Percentiles rank a stretch among this genome's conserved stretches.
phyloP scores from a whole-genome alignment of 2,797 vertebrate genomes.

The Typhlichthys eigenmanni region DNA sequence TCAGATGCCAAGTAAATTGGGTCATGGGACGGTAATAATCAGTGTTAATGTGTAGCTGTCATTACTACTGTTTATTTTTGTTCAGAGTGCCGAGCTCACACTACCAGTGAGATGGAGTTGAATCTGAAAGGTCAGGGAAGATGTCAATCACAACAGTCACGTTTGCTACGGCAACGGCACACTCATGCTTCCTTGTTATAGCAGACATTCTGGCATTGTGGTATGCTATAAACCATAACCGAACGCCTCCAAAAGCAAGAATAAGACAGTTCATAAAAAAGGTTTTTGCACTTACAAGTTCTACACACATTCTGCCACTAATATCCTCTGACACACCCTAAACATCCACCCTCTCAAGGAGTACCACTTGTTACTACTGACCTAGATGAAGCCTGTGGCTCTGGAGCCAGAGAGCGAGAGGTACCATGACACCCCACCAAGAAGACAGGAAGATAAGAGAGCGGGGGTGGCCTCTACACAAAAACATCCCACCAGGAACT shows the following conservation, averaged over 20 bases:
- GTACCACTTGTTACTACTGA: conserved; percentile 59
- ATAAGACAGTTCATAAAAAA: conserved; percentile 51
- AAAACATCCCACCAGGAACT: conserved; percentile 74
- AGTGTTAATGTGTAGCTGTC: conserved; percentile 11
- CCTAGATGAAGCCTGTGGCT: conserved; percentile 72
- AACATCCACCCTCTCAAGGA: conserved; percentile 59
- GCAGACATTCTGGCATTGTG: conserved; percentile 28
- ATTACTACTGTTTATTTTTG: conserved; percentile 30
- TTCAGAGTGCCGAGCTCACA: conserved; percentile 12
- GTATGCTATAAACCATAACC: conserved; percentile 41
- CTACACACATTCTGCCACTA: conserved; percentile 68
- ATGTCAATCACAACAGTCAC: conserved; percentile 21
- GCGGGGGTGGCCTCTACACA: conserved; percentile 70
- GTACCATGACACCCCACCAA: conserved; percentile 84
- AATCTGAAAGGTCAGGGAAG: conserved; percentile 27
- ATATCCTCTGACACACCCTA: conserved; percentile 66
- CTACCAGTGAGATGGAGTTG: conserved; percentile 33
- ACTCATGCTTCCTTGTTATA: conserved; percentile 20
- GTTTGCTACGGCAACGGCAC: no score
- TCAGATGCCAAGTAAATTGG: conserved; percentile 7
- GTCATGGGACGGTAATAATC: conserved; percentile 7
- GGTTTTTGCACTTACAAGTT: conserved; percentile 35
- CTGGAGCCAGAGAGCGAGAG: conserved; percentile 83
- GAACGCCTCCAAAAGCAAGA: conserved; percentile 37
- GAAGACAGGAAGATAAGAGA: conserved; percentile 87